Evolutionary conservation across 2,113 vertebrate species (phyloP), one percentile per base, ranked within the genome.

Genomic region (Globicephala melas): DNA sequence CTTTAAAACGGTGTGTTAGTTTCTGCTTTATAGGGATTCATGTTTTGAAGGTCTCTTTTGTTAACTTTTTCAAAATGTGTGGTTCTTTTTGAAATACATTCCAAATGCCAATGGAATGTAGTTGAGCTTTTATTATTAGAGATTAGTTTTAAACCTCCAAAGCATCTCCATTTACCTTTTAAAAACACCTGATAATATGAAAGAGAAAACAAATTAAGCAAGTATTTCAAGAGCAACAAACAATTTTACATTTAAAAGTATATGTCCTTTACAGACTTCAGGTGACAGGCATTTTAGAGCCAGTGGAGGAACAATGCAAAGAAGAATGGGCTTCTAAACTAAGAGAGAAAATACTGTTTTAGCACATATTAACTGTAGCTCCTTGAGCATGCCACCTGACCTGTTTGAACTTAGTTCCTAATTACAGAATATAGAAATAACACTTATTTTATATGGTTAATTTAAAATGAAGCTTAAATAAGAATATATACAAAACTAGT

Each of bases 21-120:
- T 50, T 50, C 50, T 50, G 50, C 50, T 50, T 14, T 50, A 50
- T 50, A 50, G 3, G 93, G 74, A 17, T 87, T 55, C 18, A 63
- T 71, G 13, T 96, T 95, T 89, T 92, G 62, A 83, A 92, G 55
- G 7, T 65, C 92, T 82, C 70, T 89, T 93, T 94, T 65, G 87
- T 68, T 83, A 63, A 92, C 47, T 89, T 68, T 93, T 83, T 83
- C 38, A 89, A 96, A 94, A 95, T 36, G 73, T 91, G 36, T 58
- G 11, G 77, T 96, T 96, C 23, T 77, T 18, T 79, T 85, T 94
- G 41, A 47, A 91, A 68, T 31, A 74, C 47, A 93, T 8, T 71
- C 10, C 36, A 50, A 68, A 13, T 93, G 65, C 71, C 86, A 92
- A 14, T 60, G 21, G 6, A 63, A 92, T 55, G 53, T 36, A 7